Conservation (phyloP, 2,113 vertebrate species). For the Marmota monax region DNA sequence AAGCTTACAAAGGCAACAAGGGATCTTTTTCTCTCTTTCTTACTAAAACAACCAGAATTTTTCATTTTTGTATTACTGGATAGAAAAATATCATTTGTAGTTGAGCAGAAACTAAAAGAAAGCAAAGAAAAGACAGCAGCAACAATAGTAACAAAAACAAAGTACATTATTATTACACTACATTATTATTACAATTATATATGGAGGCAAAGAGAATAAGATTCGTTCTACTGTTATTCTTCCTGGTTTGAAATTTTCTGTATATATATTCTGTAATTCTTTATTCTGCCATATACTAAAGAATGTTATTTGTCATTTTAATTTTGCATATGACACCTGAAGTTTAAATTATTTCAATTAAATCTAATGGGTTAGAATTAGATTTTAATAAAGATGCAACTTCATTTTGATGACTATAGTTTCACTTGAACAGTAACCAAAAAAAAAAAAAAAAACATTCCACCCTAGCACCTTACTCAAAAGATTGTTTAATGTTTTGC, state of each 20-base stretch:
- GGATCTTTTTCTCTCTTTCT: neutral
- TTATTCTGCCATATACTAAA: conserved; percentile 36
- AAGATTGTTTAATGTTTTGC: conserved; percentile 1
- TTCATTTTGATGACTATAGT: neutral
- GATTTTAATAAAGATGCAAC: conserved; percentile 12
- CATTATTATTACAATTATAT: neutral
- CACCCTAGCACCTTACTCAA: neutral
- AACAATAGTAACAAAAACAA: neutral
- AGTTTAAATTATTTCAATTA: neutral
- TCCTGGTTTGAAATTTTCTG: neutral
- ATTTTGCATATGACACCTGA: neutral
- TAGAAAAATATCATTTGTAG: neutral
- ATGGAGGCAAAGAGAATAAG: neutral
- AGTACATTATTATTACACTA: neutral
- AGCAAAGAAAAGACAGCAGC: neutral
- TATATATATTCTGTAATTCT: neutral
- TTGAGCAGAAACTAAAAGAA: neutral
- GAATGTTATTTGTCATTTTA: neutral
- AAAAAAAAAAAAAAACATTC: neutral
- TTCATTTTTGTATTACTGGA: neutral
- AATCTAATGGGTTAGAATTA: conserved; percentile 19
- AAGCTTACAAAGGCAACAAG: neutral
- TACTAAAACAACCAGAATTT: conserved; percentile 36
- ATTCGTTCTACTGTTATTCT: neutral
- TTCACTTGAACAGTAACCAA: neutral